Conservation (phyloP, 1,140 invertebrate genomes). For the Solenopsis invicta region DNA sequence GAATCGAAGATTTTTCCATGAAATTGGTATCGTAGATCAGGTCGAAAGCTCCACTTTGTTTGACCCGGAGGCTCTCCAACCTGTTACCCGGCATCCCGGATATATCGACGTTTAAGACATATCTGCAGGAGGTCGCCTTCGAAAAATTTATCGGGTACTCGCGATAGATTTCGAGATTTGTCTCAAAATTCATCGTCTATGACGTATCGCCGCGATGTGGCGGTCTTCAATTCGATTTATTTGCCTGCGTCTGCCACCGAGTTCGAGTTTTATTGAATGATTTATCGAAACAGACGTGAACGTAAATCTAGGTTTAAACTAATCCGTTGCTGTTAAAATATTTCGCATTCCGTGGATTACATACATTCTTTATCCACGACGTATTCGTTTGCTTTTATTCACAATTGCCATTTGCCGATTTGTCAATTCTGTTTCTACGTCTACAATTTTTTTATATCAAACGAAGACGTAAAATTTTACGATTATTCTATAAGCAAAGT, state of each 20-base stretch:
- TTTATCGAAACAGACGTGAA: conserved; percentile 42
- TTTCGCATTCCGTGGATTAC: conserved; percentile 43
- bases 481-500: not conserved
- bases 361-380: conserved; percentile 23
- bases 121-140: conserved; percentile 49
- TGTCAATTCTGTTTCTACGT: not conserved
- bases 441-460: not conserved
- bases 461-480: not conserved
- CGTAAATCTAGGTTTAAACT: conserved; percentile 57
- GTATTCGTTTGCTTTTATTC: conserved; percentile 18
- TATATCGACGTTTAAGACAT: conserved; percentile 67
- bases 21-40: conserved; percentile 74
- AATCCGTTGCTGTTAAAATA: conserved; percentile 61
- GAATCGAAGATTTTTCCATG: conserved; percentile 69
- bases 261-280: conserved; percentile 50
- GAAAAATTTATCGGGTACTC: conserved; percentile 59
- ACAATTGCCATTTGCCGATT: conserved; percentile 25
- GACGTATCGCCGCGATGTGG: conserved; percentile 39
- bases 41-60: conserved; percentile 71
- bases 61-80: conserved; percentile 58
- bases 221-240: conserved; percentile 64
- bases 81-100: conserved; percentile 55
- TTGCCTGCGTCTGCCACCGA: conserved; percentile 64
- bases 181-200: conserved; percentile 57
- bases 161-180: conserved; percentile 63